These are phyloP conservation scores for Palaemon carinicauda DNA, from an alignment of 1,140 invertebrate genomes.

Conservation along the genomic window DNA sequence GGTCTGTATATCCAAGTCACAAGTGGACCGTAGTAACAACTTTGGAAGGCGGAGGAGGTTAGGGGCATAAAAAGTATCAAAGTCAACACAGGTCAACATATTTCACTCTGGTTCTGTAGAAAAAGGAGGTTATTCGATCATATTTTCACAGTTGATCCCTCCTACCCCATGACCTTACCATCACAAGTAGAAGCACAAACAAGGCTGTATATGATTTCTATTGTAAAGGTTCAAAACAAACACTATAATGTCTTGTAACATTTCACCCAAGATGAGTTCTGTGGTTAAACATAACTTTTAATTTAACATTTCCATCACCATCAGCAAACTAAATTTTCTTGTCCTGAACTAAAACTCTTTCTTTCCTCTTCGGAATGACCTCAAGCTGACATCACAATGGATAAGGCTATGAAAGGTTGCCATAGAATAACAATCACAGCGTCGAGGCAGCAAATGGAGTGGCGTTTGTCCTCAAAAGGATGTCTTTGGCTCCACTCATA, in stretches of 20 bases:
- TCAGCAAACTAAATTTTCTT: background rate
- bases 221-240: background rate
- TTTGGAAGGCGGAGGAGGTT: conserved; percentile 27
- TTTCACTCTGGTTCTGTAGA: background rate
- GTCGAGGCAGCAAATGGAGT: conserved; percentile 23
- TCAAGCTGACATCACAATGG: background rate
- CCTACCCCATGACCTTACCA: background rate
- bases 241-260: background rate
- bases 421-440: background rate
- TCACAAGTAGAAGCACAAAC: background rate
- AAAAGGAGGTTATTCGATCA: background rate
- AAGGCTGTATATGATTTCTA: background rate
- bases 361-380: conserved; percentile 25
- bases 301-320: background rate
- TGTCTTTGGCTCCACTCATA: conserved; percentile 37
- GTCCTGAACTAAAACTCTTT: background rate
- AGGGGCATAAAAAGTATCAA: conserved; percentile 21
- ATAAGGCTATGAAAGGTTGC: too few species aligned
- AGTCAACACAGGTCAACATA: conserved; percentile 4
- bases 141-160: background rate
- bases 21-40: conserved; percentile 23
- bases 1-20: conserved; percentile 7
- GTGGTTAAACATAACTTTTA: background rate
- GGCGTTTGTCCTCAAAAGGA: background rate
- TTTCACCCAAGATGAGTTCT: background rate